Percentiles rank a stretch among this genome's conserved stretches.
These are phyloP conservation scores for Drosophila cyrtoloma DNA, from an alignment of 2,888 invertebrate species.

Conservation along the genomic window DNA sequence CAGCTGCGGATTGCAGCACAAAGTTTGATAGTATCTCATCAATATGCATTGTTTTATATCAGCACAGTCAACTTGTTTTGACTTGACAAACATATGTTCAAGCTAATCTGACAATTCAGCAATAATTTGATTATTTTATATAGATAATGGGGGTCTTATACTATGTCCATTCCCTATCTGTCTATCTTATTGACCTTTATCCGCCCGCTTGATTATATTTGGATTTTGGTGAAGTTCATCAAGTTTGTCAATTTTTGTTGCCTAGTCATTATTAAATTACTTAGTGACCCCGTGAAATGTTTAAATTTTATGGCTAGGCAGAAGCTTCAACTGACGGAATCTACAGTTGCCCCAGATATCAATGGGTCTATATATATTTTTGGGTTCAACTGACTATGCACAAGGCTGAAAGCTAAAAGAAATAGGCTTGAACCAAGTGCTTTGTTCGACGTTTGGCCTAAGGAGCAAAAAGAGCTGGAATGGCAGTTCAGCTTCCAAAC, in stretches of 20 bases:
- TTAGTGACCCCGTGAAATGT: neutral
- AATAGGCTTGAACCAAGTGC: neutral
- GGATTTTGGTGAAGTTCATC: neutral
- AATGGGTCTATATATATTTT: neutral
- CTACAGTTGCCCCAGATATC: neutral
- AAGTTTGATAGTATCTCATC: neutral
- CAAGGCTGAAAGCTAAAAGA: neutral
- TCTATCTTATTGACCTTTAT: neutral
- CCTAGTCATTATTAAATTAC: neutral
- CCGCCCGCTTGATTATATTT: neutral
- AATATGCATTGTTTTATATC: neutral
- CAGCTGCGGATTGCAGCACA: neutral
- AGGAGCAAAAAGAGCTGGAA: neutral
- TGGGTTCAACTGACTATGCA: neutral
- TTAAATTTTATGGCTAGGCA: neutral
- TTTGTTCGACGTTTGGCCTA: neutral
- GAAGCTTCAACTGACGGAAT: neutral
- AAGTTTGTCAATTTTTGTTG: neutral
- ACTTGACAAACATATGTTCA: neutral
- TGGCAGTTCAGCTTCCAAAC: neutral
- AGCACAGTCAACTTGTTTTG: neutral
- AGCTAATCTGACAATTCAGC: neutral
- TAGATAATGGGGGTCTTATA: neutral
- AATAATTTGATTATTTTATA: neutral
- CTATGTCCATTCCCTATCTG: neutral